Conservation (phyloP, 1,140 invertebrate species). For the Babylonia areolata region DNA sequence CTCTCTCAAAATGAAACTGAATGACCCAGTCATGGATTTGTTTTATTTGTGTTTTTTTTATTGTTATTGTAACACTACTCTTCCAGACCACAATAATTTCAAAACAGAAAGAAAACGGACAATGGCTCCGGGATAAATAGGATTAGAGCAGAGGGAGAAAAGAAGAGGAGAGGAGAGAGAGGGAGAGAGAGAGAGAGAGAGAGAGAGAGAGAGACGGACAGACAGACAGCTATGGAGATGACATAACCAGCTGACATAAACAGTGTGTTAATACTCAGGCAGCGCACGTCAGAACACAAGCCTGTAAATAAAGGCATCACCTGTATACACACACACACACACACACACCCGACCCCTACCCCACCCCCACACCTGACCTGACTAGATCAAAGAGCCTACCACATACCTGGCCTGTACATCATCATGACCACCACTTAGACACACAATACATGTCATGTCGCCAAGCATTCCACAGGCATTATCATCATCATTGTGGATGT, state of each 20-base stretch:
- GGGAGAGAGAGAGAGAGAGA: slow-evolving; percentile 13
- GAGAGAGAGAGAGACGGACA: background rate
- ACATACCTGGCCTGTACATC: background rate
- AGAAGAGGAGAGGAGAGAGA: background rate
- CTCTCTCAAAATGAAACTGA: background rate
- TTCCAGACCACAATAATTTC: background rate
- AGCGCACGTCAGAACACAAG: background rate
- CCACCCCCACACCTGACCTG: background rate
- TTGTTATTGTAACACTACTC: background rate
- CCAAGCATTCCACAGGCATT: background rate
- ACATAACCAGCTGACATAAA: background rate
- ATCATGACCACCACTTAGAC: background rate
- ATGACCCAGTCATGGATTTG: background rate
- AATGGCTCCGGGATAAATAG: background rate
- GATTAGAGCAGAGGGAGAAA: background rate
- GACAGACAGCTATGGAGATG: background rate
- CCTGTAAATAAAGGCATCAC: no score
- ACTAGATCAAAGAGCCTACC: background rate
- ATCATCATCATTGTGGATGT: no score
- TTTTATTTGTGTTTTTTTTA: background rate
- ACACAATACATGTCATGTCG: background rate
- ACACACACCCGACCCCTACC: no score
- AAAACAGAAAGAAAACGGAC: background rate
- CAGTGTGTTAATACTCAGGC: background rate
- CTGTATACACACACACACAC: background rate